Base-by-base conservation (phyloP, 2,797 vertebrate genomes). In the Muscicapa striata region DNA sequence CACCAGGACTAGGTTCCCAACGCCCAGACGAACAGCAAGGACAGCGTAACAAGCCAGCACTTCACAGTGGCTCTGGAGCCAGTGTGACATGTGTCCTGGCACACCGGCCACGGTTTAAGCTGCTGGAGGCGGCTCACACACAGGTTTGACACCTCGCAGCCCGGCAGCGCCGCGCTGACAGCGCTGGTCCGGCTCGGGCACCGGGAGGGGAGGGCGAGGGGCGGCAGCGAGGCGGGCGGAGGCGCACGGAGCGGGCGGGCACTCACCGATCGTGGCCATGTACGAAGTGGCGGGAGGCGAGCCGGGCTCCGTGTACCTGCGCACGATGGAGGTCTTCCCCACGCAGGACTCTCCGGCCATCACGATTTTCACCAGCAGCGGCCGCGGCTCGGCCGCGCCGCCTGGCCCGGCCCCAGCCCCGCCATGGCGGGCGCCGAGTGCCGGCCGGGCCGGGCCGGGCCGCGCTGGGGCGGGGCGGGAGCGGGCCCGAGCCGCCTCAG, bases 191-290 rank as follows among this genome's bases (percentile, higher is more conserved):
- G 69, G 51, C 6, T 27, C 10, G 51, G 59, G 7, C 38, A 5
- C 1, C 20, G 32, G 10, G 1, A n/a, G 8, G 3, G 5, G 16
- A 69, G 36, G 29, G n/a, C 3, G 61, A 8, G 32, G 20, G 6
- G 19, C 5, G 32, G 62, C 48, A 30, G 57, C 38, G 27, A 13
- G 17, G n/a, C 20, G 74, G 34, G 30, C 13, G 5, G 27, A 8
- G 55, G 26, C 13, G 46, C 51, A 20, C 19, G 22, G 54, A 45
- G 40, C 32, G 17, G 21, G 20, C 34, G 18, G 19, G 41, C 87
- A 97, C 97, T 97, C 95, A 98, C 97, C 97, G 77, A 98, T 77
- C 32, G 97, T 98, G 77, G 97, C 92, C 67, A 98, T 40, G 55
- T 96, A 97, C 46, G 96, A 96, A 70, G 96, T 16, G 59, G 78